Evolutionary conservation across 2,888 invertebrate genomes (phyloP).

Genomic region (Epinotia demarniana): DNA sequence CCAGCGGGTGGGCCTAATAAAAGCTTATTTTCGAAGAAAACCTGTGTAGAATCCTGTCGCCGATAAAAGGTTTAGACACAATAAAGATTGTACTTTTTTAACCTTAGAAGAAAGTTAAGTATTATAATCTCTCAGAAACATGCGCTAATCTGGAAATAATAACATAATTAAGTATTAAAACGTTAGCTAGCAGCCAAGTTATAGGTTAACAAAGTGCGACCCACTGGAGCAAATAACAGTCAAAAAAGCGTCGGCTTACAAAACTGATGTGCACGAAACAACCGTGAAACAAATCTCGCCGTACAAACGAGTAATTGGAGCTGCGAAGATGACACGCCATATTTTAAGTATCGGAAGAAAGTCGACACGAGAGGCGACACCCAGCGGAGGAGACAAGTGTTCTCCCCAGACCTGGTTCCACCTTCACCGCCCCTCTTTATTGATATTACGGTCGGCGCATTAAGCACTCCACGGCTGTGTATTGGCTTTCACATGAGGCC

Average conservation of each 20-base stretch:
- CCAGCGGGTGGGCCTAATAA: background rate
- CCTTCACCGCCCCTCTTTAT: constrained; percentile 65
- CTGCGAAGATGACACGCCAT: constrained; percentile 73
- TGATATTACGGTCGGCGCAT: constrained; percentile 76
- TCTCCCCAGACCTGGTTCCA: constrained; percentile 48
- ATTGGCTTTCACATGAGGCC: constrained; percentile 68
- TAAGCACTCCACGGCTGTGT: constrained; percentile 74
- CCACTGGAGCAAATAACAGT: constrained; percentile 24
- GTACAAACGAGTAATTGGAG: constrained; percentile 74
- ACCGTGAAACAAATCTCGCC: constrained; percentile 65
- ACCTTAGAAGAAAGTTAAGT: background rate
- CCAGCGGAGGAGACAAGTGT: constrained; percentile 63
- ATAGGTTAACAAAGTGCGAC: constrained; percentile 39
- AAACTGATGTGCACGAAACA: constrained; percentile 61
- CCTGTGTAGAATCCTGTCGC: background rate
- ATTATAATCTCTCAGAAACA: background rate
- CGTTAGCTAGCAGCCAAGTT: constrained; percentile 48
- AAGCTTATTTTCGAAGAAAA: background rate
- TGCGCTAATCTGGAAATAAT: background rate
- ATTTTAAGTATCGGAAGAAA: constrained; percentile 78
- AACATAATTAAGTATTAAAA: background rate
- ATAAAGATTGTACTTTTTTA: background rate
- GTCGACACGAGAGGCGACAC: constrained; percentile 68
- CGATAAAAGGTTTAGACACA: background rate
- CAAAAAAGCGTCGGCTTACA: constrained; percentile 54